These are phyloP conservation scores for Discoglossus pictus DNA, from an alignment of 2,797 vertebrate genomes.

Conservation along the genomic window DNA sequence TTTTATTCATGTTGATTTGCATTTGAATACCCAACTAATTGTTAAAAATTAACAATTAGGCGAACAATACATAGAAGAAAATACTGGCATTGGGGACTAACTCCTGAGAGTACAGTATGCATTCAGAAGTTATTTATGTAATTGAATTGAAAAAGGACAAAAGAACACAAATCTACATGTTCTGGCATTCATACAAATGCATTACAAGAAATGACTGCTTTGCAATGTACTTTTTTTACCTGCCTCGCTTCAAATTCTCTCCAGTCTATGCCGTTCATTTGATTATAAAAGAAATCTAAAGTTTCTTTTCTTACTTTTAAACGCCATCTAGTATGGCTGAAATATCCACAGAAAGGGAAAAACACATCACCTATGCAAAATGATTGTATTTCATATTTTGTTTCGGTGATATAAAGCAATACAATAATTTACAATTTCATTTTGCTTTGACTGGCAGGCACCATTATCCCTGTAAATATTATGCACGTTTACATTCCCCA, in stretches of 20 bases:
- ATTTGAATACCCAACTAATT: constrained; percentile 80
- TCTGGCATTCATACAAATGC: constrained; percentile 41
- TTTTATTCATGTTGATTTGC: constrained; percentile 73
- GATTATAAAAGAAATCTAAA: background rate
- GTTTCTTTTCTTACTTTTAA: no score
- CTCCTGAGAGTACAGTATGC: constrained; percentile 71
- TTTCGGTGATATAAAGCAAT: no score
- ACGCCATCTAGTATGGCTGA: no score
- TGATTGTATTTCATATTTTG: no score
- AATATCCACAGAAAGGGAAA: no score
- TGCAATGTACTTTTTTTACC: constrained; percentile 3
- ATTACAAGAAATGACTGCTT: constrained; percentile 28
- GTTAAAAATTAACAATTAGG: constrained; percentile 81
- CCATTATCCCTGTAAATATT: no score
- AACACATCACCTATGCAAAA: no score
- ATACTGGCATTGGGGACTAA: constrained; percentile 63
- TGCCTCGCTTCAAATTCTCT: constrained; percentile 22
- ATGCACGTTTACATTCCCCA: no score
- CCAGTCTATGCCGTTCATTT: constrained; percentile 5
- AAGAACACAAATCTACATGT: constrained; percentile 63
- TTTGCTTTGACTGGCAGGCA: no score
- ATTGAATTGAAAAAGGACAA: constrained; percentile 75
- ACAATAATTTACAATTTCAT: no score
- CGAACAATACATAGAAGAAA: constrained; percentile 76
- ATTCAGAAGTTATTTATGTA: constrained; percentile 75